phyloP scores from a whole-genome alignment of 1,140 invertebrate genomes.

The Forficula auricularia region DNA sequence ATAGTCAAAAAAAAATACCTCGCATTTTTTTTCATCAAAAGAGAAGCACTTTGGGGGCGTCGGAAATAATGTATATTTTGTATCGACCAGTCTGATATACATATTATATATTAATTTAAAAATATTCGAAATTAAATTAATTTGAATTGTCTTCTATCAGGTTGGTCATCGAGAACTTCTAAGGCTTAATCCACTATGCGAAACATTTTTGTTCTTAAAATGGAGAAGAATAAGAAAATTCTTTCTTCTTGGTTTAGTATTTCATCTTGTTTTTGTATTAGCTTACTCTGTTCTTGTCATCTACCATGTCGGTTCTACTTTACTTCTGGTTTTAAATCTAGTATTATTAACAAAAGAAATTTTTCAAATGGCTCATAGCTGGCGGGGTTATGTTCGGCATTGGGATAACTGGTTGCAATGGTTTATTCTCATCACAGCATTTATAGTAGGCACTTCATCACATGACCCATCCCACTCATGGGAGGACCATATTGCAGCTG shows the following conservation, averaged over 20 bases:
- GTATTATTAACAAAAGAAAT: constrained; percentile 39
- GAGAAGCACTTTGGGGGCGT: too few relatives aligned
- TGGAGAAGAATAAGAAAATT: constrained; percentile 69
- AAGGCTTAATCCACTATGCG: constrained; percentile 61
- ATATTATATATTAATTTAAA: too few relatives aligned
- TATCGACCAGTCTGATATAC: too few relatives aligned
- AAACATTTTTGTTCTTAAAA: constrained; percentile 63
- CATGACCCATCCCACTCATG: constrained; percentile 26
- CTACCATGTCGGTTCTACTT: constrained; percentile 24
- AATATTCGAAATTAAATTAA: too few relatives aligned
- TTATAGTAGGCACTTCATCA: constrained; percentile 14
- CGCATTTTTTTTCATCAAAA: too few relatives aligned
- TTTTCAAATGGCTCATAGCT: constrained; percentile 49
- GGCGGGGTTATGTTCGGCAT: constrained; percentile 47
- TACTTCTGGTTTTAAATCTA: constrained; percentile 27
- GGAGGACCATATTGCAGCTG: constrained; percentile 62
- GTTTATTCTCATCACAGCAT: constrained; percentile 48
- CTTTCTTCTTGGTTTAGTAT: constrained; percentile 59
- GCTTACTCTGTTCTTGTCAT: constrained; percentile 35
- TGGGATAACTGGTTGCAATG: constrained; percentile 75
- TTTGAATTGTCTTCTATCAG: too few relatives aligned
- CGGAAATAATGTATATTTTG: too few relatives aligned
- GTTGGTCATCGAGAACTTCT: constrained; percentile 55
- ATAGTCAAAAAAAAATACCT: too few relatives aligned
- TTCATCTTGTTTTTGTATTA: constrained; percentile 54